Percentiles rank a stretch among this genome's conserved stretches.
Evolutionary conservation across 2,113 vertebrate species (phyloP).

Genomic region (Tachysurus vachellii): DNA sequence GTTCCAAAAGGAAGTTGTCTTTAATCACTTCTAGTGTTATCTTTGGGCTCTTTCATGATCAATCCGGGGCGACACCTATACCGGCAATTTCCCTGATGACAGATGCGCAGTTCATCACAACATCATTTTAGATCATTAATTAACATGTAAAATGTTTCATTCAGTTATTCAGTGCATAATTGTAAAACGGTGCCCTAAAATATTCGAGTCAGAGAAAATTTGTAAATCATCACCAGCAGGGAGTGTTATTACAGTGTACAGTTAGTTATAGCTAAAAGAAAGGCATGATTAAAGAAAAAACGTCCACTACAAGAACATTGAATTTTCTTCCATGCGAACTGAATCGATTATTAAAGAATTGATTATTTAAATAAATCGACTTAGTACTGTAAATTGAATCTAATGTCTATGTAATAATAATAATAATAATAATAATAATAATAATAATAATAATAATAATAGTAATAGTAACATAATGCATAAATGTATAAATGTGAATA

Average conservation of each 20-base stretch:
- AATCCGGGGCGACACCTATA: neutral
- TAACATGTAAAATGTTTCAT: neutral
- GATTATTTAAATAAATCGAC: too few species aligned
- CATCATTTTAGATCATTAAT: neutral
- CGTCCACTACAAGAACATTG: neutral
- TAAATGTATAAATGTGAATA: too few species aligned
- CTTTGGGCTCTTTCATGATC: neutral
- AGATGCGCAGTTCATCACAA: neutral
- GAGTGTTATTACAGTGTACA: neutral
- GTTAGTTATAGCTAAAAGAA: neutral
- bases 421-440: too few species aligned
- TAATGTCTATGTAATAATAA: too few species aligned
- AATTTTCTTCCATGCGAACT: too few species aligned
- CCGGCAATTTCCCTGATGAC: neutral
- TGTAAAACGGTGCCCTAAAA: neutral
- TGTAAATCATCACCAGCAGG: neutral
- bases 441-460: too few species aligned
- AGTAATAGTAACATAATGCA: too few species aligned
- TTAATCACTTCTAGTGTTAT: neutral
- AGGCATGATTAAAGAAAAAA: neutral
- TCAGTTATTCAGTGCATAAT: neutral
- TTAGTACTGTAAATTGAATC: too few species aligned
- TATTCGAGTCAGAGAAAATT: too few species aligned
- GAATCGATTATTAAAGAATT: too few species aligned
- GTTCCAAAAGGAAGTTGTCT: neutral